phyloP scores from a whole-genome alignment of 1,140 invertebrate species.

The Penaeus vannamei region DNA sequence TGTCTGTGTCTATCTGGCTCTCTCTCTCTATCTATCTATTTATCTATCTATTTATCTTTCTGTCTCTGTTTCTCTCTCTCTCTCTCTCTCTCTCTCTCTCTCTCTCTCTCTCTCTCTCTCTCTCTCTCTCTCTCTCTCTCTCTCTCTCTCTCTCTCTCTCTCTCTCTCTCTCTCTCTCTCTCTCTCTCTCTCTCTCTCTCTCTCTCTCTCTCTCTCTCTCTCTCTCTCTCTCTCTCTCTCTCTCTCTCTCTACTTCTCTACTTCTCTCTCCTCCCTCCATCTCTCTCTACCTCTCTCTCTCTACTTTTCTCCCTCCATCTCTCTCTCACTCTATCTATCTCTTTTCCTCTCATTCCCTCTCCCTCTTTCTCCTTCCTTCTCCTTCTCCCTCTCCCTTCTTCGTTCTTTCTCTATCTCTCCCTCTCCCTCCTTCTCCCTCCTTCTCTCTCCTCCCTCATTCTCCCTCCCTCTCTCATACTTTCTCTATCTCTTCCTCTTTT shows the following conservation, averaged over 20 bases:
- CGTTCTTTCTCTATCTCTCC: background rate
- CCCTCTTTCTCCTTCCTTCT: background rate
- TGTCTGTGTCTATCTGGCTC: constrained; percentile 7
- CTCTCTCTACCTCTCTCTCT: background rate
- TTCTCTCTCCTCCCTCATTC: too few relatives aligned
- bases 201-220: constrained; percentile 35
- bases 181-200: constrained; percentile 11
- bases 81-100: constrained; percentile 37
- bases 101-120: constrained; percentile 13
- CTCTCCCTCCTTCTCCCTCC: too few relatives aligned
- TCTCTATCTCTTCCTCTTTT: background rate
- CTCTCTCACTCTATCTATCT: constrained; percentile 7
- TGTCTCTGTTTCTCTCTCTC: background rate
- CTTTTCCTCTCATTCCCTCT: background rate
- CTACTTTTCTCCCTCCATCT: background rate
- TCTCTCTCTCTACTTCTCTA: background rate
- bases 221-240: constrained; percentile 12
- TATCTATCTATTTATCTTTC: too few relatives aligned
- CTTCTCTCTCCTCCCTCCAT: background rate
- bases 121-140: constrained; percentile 1
- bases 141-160: constrained; percentile 38
- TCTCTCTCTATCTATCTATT: too few relatives aligned
- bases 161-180: background rate
- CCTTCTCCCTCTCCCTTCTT: background rate
- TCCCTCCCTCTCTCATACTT: too few relatives aligned